Conservation (phyloP, 2,797 vertebrate genomes). For the Gambelia wislizenii region DNA sequence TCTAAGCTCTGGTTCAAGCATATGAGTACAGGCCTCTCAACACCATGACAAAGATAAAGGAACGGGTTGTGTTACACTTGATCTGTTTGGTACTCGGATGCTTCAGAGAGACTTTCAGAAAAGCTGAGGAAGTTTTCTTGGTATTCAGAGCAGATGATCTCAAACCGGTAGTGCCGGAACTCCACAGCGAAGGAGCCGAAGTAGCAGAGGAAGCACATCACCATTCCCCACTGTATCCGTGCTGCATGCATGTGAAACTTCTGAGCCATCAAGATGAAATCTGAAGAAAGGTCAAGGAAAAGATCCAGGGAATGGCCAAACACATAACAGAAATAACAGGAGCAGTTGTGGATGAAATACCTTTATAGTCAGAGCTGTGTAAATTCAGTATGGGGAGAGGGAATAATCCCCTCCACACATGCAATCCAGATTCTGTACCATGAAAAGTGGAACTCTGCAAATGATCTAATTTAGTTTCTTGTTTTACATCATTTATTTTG, state of each 20-base stretch:
- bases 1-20: slow-evolving; percentile 34
- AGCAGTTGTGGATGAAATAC: not conserved
- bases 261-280: slow-evolving; percentile 81
- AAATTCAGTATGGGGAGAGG: not conserved
- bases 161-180: slow-evolving; percentile 88
- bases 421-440: not conserved
- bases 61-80: slow-evolving; percentile 74
- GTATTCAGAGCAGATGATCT: slow-evolving; percentile 82
- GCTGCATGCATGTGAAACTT: slow-evolving; percentile 84
- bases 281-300: slow-evolving; percentile 83
- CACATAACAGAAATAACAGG: accelerated
- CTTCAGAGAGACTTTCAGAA: slow-evolving; percentile 82
- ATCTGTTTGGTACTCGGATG: slow-evolving; percentile 82
- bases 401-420: no score
- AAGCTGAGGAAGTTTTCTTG: slow-evolving; percentile 87
- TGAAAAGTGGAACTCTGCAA: no score
- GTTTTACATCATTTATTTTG: not conserved
- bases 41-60: slow-evolving; percentile 9
- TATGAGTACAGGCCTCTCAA: slow-evolving; percentile 46
- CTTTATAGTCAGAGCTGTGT: not conserved
- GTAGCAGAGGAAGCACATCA: slow-evolving; percentile 90
- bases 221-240: slow-evolving; percentile 89
- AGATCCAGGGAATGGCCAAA: not conserved
- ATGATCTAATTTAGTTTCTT: not conserved
- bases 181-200: slow-evolving; percentile 88